A percentile compares a stretch with the other conserved stretches of the same genome.
phyloP scores from a whole-genome alignment of 2,113 vertebrate genomes.

The Hippotragus niger region DNA sequence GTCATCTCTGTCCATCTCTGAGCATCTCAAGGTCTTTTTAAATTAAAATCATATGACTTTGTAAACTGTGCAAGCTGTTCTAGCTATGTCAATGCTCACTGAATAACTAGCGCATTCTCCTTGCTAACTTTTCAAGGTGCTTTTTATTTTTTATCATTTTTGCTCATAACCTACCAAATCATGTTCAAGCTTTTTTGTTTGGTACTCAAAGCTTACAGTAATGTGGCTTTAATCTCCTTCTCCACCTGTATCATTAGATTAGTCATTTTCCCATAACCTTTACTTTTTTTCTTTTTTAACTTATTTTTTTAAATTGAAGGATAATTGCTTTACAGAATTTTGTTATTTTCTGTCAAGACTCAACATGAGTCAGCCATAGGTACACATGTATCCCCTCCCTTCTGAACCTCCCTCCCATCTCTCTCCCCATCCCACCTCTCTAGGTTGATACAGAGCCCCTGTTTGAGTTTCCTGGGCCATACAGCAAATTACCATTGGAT shows the following conservation, averaged over 20 bases:
- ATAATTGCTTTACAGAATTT: neutral
- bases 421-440: neutral
- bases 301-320: neutral
- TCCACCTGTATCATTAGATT: neutral
- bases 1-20: neutral
- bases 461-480: neutral
- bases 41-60: conserved; percentile 15
- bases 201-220: neutral
- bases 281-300: neutral
- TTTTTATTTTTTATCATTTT: neutral
- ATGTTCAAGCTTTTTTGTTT: neutral
- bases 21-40: neutral
- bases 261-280: neutral
- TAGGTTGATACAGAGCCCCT: neutral
- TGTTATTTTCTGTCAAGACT: neutral
- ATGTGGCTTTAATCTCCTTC: neutral
- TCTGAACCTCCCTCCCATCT: neutral
- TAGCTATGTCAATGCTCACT: neutral
- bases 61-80: neutral
- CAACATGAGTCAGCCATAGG: neutral
- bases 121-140: neutral
- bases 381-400: neutral
- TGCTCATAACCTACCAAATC: neutral
- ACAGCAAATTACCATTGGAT: neutral
- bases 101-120: neutral